Evolutionary conservation across 2,113 vertebrate species (phyloP).

Genomic region (Desmodus rotundus): DNA sequence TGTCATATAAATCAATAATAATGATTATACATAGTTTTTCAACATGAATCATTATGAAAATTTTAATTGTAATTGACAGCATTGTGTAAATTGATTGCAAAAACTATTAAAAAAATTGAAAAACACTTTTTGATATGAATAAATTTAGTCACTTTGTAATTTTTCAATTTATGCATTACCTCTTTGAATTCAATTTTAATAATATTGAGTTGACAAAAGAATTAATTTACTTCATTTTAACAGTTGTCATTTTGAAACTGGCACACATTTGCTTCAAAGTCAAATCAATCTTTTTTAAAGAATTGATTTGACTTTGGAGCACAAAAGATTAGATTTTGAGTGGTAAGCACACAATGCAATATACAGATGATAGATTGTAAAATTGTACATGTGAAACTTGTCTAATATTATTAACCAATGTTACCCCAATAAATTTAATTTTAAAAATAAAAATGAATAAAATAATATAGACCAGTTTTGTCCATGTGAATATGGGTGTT

Average conservation of each 20-base stretch:
- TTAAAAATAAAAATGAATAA: not conserved
- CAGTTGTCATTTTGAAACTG: not conserved
- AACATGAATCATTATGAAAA: not conserved
- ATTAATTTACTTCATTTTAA: not conserved
- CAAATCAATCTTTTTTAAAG: not conserved
- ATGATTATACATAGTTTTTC: not conserved
- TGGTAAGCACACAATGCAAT: not conserved
- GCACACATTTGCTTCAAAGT: not conserved
- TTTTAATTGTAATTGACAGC: not conserved
- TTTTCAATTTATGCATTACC: not conserved
- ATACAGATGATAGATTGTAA: not conserved
- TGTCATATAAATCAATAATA: constrained; percentile 12
- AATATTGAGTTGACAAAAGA: not conserved
- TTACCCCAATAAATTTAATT: not conserved
- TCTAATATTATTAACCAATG: not conserved
- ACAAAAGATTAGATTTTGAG: not conserved
- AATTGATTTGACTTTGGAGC: not conserved
- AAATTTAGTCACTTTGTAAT: not conserved
- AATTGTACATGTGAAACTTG: not conserved
- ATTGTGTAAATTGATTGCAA: constrained; percentile 15
- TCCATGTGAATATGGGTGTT: not conserved
- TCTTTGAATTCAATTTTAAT: constrained; percentile 29
- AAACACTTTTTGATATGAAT: constrained; percentile 17
- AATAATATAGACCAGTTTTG: not conserved
- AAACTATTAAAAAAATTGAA: not conserved